Base-by-base conservation (phyloP, 2,797 vertebrate species). In the Melopsittacus undulatus region DNA sequence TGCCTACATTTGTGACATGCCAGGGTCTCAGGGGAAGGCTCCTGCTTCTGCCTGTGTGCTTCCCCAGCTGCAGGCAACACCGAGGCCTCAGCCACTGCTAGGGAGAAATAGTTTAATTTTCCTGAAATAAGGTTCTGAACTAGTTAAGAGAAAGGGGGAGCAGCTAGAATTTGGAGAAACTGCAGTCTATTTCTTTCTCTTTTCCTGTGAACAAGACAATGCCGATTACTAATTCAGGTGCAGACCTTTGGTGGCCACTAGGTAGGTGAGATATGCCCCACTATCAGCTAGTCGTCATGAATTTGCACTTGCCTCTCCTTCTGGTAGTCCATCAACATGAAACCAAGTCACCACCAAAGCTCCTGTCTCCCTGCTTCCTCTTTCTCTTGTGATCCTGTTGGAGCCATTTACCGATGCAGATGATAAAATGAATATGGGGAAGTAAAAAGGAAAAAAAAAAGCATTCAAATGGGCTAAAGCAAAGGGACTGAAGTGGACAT, bases 1-100 rank as follows among this genome's bases (percentile, higher is more conserved):
- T 4, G 19, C 15, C n/a, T 23, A 19, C 0, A 0, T 52, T 57
- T 63, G 23, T 2, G 3, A 38, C 6, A 2, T 16, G 23, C n/a
- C 52, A 62, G 11, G 7, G 9, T 52, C 45, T 77, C 4, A 6
- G 24, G 34, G 17, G 11, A 87, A 57, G 36, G 26, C 20, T 83
- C 0, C 8, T 52, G 17, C 24, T 87, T 69, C 40, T 70, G 13
- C 67, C 40, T 73, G 14, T 2, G 3, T 42, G 20, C 38, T 76
- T 74, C 56, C 56, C 24, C 3, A 10, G 36, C 18, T 72, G 42
- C 24, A 74, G 40, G 51, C 43, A 74, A 13, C 26, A 21, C 43
- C 5, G 46, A 88, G 30, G 27, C 43, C 14, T 86, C 1, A 2
- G 29, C 10, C 61, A 79, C 46, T 46, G 36, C 20, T 18, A 49